Evolutionary conservation across 2,797 vertebrate species (phyloP).

Genomic region (Enteromius unitaeniatus): DNA sequence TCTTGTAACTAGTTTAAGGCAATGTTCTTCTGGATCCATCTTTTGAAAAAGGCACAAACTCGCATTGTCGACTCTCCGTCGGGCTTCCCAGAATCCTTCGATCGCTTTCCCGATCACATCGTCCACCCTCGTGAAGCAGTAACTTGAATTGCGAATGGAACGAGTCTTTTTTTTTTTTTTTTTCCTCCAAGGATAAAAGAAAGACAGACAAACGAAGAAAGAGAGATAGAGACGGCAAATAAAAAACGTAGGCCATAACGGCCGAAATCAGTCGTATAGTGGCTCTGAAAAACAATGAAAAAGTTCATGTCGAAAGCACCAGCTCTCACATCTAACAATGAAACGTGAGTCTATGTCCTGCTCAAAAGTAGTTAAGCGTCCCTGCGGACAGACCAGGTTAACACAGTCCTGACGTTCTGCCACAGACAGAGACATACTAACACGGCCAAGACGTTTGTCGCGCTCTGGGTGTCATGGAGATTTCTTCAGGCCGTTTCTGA

Average conservation of each 20-base stretch:
- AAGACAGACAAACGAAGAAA: constrained; percentile 44
- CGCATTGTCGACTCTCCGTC: constrained; percentile 73
- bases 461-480: constrained; percentile 54
- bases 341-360: constrained; percentile 53
- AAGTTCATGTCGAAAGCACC: constrained; percentile 58
- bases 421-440: constrained; percentile 57
- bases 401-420: constrained; percentile 36
- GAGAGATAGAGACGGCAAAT: constrained; percentile 15
- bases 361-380: constrained; percentile 55
- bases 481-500: constrained; percentile 65
- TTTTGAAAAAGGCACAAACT: constrained; percentile 90
- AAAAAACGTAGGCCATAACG: constrained; percentile 47
- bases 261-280: constrained; percentile 59
- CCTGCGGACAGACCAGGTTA: constrained; percentile 47
- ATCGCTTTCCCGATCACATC: constrained; percentile 61
- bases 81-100: constrained; percentile 62
- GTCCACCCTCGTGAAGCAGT: constrained; percentile 61
- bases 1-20: constrained; percentile 88
- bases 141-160: constrained; percentile 68
- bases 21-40: constrained; percentile 89
- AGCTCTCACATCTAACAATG: constrained; percentile 59
- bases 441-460: constrained; percentile 50
- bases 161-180: constrained; percentile 63
- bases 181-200: constrained; percentile 37
- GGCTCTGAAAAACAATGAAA: constrained; percentile 56